These are phyloP conservation scores for Cosmorhoe ocellata DNA, from an alignment of 2,888 invertebrate genomes.

Conservation along the genomic window DNA sequence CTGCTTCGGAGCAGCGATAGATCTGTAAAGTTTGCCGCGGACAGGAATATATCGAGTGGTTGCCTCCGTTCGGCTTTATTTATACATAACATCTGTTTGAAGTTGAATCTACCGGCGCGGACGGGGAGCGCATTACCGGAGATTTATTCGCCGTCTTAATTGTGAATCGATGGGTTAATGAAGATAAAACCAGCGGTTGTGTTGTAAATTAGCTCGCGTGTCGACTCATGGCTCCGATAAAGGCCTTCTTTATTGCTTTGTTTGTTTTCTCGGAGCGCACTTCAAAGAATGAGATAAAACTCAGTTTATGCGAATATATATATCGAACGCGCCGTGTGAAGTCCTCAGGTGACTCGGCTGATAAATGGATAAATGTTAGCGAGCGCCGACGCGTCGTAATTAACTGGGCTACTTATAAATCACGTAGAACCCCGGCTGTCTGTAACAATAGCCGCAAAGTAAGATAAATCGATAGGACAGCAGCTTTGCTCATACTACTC, in stretches of 20 bases:
- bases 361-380: conserved; percentile 68
- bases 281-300: conserved; percentile 80
- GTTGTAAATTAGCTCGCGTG: conserved; percentile 83
- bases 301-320: conserved; percentile 76
- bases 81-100: conserved; percentile 82
- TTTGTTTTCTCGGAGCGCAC: conserved; percentile 80
- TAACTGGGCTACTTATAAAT: conserved; percentile 77
- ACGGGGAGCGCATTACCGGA: conserved; percentile 80
- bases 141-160: conserved; percentile 83
- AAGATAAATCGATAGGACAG: conserved; percentile 78
- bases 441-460: conserved; percentile 76
- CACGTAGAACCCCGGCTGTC: conserved; percentile 66
- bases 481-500: conserved; percentile 70
- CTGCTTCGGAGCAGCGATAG: conserved; percentile 64
- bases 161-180: conserved; percentile 83
- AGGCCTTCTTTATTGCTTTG: conserved; percentile 81
- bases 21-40: conserved; percentile 82
- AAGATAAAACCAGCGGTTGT: conserved; percentile 82
- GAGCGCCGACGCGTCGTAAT: conserved; percentile 69
- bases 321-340: conserved; percentile 52
- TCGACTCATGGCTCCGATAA: conserved; percentile 81
- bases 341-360: conserved; percentile 37
- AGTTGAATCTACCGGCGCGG: conserved; percentile 80
- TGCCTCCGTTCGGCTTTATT: conserved; percentile 82
- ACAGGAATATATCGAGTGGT: conserved; percentile 82